Evolutionary conservation across 1,140 invertebrate genomes (phyloP), one percentile per base, ranked within the genome.

Genomic region (Pinna nobilis): DNA sequence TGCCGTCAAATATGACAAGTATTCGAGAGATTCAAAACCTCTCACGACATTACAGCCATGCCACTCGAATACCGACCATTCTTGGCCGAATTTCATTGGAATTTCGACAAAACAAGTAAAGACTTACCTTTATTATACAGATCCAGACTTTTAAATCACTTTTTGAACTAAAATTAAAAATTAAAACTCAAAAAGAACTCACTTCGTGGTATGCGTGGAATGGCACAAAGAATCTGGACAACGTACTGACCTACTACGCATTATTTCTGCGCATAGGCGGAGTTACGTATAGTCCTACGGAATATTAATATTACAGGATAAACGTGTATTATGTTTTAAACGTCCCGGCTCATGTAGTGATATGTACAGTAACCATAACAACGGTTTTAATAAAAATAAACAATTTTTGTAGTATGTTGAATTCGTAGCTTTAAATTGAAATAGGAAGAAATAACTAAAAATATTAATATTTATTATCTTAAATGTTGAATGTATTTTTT

Each of bases 141-240:
- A 61, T 71, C 39, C 39, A 68, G 33, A 72, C 67, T 74, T 72
- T 63, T 41, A 50, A 50, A 72, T 25, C 57, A 61, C 33, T 64
- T 78, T 78, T 65, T 59, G 65, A 59, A 33, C 49, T 53, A 59
- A 75, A 74, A 72, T 63, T 71, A 63, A 70, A 69, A 69, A 51
- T 50, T 74, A 70, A 67, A 78, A 70, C 50, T 64, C 51, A 70
- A 68, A 76, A 78, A 78, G 75, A 77, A 91, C 93, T 91, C 92
- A 93, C 93, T 93, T 94, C 93, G 93, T 94, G 94, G 94, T 94
- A 95, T 95, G 94, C 93, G 91, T 94, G 93, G 94, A 95, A 95
- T 95, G 94, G 93, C 94, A 95, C 94, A 95, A 95, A 95, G 94
- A 95, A 95, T 95, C 94, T 92, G 92, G 94, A 95, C 94, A 94